Evolutionary conservation across 2,113 vertebrate species (phyloP).

Genomic region (Propithecus coquereli): DNA sequence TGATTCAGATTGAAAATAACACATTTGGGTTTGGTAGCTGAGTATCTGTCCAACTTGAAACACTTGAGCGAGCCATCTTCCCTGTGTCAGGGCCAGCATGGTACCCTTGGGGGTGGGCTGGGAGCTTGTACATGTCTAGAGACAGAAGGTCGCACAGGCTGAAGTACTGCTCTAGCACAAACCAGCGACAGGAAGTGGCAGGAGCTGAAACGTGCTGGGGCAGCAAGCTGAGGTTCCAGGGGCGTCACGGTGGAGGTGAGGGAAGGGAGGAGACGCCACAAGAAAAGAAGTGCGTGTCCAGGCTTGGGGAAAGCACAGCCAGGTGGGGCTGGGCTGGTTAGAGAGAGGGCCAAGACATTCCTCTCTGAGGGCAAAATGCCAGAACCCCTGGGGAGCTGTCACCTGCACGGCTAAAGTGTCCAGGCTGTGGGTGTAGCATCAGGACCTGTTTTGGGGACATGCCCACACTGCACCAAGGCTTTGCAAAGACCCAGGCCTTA

Average conservation of each 20-base stretch:
- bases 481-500: not conserved
- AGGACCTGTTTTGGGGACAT: not conserved
- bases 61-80: too few relatives aligned
- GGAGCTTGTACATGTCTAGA: too few relatives aligned
- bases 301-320: fast-evolving
- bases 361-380: not conserved
- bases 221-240: not conserved
- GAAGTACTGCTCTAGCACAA: not conserved
- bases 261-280: too few relatives aligned
- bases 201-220: not conserved
- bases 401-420: not conserved
- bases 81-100: not conserved
- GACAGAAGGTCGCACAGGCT: not conserved
- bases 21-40: not conserved
- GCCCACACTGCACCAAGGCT: too few relatives aligned
- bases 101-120: not conserved
- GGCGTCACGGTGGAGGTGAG: not conserved
- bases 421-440: not conserved
- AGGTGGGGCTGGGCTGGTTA: too few relatives aligned
- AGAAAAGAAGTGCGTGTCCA: not conserved
- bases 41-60: not conserved
- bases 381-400: not conserved
- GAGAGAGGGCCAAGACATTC: not conserved
- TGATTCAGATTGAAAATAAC: not conserved
- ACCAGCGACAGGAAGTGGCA: not conserved